Evolutionary conservation across 2,797 vertebrate species (phyloP).

Genomic region (Poecile montanus): DNA sequence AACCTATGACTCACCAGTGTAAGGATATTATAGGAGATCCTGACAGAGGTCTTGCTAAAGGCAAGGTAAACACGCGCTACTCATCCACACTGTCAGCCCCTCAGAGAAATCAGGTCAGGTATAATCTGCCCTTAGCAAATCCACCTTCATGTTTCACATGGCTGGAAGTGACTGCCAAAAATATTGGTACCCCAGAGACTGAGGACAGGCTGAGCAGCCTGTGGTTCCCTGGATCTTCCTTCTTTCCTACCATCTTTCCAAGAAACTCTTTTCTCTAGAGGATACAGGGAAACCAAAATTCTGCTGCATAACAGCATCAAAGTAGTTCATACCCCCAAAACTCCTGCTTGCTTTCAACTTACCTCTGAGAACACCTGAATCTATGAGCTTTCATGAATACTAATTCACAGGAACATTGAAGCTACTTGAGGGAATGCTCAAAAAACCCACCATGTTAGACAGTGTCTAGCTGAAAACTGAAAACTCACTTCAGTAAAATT

Average conservation of each 20-base stretch:
- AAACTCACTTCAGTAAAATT: neutral
- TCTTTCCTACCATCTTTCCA: neutral
- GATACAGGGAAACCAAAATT: neutral
- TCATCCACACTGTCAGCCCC: no score
- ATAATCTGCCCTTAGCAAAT: neutral
- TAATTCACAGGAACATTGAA: neutral
- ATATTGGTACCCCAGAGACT: neutral
- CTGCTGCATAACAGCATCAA: neutral
- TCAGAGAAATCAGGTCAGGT: neutral
- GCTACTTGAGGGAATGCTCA: neutral
- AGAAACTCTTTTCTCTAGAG: neutral
- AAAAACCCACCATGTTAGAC: accelerated
- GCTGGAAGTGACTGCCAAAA: neutral
- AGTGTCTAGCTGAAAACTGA: neutral
- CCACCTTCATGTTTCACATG: neutral
- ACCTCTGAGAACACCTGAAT: neutral
- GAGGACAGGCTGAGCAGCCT: neutral
- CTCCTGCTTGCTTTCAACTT: neutral
- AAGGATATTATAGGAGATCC: neutral
- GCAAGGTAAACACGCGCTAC: neutral
- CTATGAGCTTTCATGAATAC: neutral
- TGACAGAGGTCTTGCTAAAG: neutral
- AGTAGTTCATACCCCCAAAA: neutral
- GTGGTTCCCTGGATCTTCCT: neutral
- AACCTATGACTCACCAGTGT: neutral